Conservation (phyloP, 2,797 vertebrate species). For the Merluccius polli region DNA sequence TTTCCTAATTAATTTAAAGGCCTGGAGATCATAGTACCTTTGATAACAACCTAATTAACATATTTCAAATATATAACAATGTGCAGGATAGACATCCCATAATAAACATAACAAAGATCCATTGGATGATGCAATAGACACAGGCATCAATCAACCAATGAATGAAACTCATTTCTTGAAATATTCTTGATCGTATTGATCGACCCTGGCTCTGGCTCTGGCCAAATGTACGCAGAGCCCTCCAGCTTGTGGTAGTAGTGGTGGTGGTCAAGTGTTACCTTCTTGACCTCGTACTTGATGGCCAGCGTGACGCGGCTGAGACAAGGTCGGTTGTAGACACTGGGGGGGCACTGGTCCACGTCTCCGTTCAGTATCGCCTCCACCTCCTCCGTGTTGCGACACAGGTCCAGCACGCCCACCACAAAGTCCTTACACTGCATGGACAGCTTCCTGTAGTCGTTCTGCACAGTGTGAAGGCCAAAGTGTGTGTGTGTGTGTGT, state of each 20-base stretch:
- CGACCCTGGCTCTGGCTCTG: too few species aligned
- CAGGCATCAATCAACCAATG: not conserved
- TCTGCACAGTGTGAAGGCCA: conserved; percentile 69
- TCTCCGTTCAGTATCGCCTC: conserved; percentile 95
- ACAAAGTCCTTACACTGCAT: conserved; percentile 99
- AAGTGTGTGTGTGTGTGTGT: conserved; percentile 13
- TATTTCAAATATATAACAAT: not conserved
- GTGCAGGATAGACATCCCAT: not conserved
- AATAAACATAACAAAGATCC: not conserved
- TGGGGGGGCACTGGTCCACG: conserved; percentile 80
- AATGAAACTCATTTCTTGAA: too few species aligned
- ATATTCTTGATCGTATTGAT: too few species aligned
- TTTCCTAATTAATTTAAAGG: not conserved
- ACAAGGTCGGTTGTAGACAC: conserved; percentile 86
- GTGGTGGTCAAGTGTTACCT: conserved; percentile 68
- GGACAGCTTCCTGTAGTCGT: conserved; percentile 95
- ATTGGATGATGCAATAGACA: not conserved
- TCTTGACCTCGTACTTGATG: conserved; percentile 96
- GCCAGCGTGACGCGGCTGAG: conserved; percentile 90
- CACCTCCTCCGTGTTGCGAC: conserved; percentile 93
- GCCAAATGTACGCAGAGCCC: too few species aligned
- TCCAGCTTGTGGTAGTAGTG: not conserved
- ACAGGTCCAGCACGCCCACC: conserved; percentile 93
- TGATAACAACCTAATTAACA: not conserved
- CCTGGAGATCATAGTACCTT: not conserved